Evolutionary conservation across 2,888 invertebrate genomes (phyloP), one percentile per base, ranked within the genome.

Genomic region (Parelbella ahira): DNA sequence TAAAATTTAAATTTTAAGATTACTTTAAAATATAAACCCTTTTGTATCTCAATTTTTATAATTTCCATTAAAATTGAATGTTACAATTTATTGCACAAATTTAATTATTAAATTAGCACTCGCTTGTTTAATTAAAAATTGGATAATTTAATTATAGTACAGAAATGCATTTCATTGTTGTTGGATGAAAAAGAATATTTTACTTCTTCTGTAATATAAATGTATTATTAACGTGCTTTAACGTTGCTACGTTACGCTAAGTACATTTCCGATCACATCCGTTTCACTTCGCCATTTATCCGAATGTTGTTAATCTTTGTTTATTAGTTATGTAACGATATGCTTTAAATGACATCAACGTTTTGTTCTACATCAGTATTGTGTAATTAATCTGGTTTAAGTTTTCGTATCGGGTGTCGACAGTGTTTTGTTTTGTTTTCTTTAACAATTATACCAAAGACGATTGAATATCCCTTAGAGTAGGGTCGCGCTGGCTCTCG

Each of bases 361-460:
- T 70, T 79, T 75, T 60, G 59, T 68, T 76, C 64, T 66, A 45
- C 62, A 76, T 79, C 83, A 86, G 83, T 86, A 86, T 84, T 84
- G 58, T 74, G 48, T 58, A 27, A 42, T 34, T 42, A 36, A 54
- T 47, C 62, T 58, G 65, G 62, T 58, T 67, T 56, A 50, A 56
- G 70, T 70, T 72, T 64, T 68, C 63, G 51, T 57, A 56, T 42
- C 42, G 29, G 28, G 42, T 61, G 63, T 74, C 61, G 63, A 67
- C 62, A 62, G 63, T 53, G 49, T 57, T n/a, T 65, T 63, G 59
- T 68, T 73, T 67, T 70, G 65, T 74, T 78, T 75, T 79, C 70
- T 77, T 67, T 79, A 78, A 78, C 74, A 75, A 75, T 83, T 70
- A 87, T 87, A 87, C 87, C 87, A 87, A 87, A 87, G 87, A 87